Evolutionary conservation across 2,113 vertebrate species (phyloP).

Genomic region (Epinephelus cyanopodus): DNA sequence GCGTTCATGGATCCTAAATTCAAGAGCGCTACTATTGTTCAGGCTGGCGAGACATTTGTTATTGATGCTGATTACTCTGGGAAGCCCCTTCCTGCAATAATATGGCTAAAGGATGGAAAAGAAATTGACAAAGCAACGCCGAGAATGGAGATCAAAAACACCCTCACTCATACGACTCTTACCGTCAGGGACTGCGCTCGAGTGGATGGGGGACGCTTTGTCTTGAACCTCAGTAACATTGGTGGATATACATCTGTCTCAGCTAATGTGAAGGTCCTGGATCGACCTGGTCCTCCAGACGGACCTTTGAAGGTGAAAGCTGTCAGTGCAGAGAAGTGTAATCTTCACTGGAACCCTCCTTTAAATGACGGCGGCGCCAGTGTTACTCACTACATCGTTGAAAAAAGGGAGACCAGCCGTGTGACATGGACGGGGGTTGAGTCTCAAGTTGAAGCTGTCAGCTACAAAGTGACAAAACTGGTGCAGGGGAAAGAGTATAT

Average conservation of each 20-base stretch:
- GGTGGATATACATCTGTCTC: slow-evolving; percentile 93
- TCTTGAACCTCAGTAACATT: slow-evolving; percentile 92
- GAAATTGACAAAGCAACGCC: slow-evolving; percentile 91
- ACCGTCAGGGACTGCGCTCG: slow-evolving; percentile 93
- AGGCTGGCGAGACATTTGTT: slow-evolving; percentile 92
- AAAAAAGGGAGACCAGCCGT: slow-evolving; percentile 97
- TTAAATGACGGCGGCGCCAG: slow-evolving; percentile 93
- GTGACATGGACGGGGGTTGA: slow-evolving; percentile 97
- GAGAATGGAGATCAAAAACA: slow-evolving; percentile 95
- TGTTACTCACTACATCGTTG: slow-evolving; percentile 94
- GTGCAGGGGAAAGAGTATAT: slow-evolving; percentile 96
- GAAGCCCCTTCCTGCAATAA: slow-evolving; percentile 92
- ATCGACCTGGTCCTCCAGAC: slow-evolving; percentile 94
- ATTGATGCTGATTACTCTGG: slow-evolving; percentile 96
- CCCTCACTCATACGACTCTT: slow-evolving; percentile 90
- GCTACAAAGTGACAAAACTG: slow-evolving; percentile 95
- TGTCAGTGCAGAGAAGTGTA: slow-evolving; percentile 95
- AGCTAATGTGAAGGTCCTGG: slow-evolving; percentile 95
- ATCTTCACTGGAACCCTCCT: slow-evolving; percentile 94
- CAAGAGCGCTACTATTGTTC: slow-evolving; percentile 90
- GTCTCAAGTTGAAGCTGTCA: slow-evolving; percentile 91
- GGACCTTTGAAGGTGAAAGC: slow-evolving; percentile 91
- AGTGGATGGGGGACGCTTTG: slow-evolving; percentile 92
- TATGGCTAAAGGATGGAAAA: slow-evolving; percentile 94
- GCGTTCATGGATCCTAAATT: slow-evolving; percentile 93